These are phyloP conservation scores for Megaleporinus macrocephalus DNA, from an alignment of 2,113 vertebrate genomes.

Conservation along the genomic window DNA sequence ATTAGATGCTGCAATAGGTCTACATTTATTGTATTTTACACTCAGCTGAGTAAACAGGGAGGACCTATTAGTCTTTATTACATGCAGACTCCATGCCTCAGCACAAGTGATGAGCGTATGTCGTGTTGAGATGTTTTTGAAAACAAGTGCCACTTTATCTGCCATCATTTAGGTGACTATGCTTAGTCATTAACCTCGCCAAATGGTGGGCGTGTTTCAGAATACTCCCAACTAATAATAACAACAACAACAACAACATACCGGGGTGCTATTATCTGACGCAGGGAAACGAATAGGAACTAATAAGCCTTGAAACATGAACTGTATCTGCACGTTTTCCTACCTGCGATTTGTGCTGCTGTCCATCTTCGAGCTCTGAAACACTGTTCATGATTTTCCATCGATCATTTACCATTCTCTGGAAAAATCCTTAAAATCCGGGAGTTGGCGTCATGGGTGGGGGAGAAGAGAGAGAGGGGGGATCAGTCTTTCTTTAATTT, in stretches of 20 bases:
- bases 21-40: not conserved
- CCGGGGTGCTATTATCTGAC: not conserved
- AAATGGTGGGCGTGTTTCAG: not conserved
- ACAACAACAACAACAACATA: too few species aligned
- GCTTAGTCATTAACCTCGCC: not conserved
- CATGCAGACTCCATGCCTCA: not conserved
- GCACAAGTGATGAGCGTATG: not conserved
- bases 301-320: not conserved
- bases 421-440: constrained; percentile 54
- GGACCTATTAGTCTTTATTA: not conserved
- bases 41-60: not conserved
- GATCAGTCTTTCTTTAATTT: constrained; percentile 47
- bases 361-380: constrained; percentile 68
- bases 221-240: not conserved
- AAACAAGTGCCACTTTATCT: not conserved
- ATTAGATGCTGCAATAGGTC: not conserved
- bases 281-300: not conserved
- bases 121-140: not conserved
- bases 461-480: constrained; percentile 27
- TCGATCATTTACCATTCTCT: constrained; percentile 61
- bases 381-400: constrained; percentile 69
- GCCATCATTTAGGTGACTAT: not conserved
- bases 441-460: constrained; percentile 48
- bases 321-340: constrained; percentile 3
- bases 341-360: constrained; percentile 65